phyloP scores from a whole-genome alignment of 2,797 vertebrate species.

The Spinus pinus region DNA sequence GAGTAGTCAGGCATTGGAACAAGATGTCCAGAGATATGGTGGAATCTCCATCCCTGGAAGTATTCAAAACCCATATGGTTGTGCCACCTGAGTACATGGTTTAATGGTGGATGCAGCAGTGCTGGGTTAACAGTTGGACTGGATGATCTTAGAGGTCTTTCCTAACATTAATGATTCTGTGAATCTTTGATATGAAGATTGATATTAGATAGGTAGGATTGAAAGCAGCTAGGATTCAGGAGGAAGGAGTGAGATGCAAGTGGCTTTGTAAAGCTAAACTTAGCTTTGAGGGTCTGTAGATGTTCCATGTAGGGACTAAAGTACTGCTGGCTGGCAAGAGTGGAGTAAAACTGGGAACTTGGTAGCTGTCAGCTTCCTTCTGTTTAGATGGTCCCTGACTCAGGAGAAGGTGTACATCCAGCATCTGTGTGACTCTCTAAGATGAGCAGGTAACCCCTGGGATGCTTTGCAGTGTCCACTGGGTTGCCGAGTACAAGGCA shows the following conservation, averaged over 20 bases:
- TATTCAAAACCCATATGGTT: neutral
- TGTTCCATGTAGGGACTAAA: neutral
- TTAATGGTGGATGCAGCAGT: neutral
- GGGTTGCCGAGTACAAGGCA: neutral
- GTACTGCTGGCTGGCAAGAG: neutral
- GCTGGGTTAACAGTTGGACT: neutral
- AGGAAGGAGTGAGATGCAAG: neutral
- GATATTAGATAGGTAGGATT: neutral
- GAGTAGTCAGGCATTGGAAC: neutral
- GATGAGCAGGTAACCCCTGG: neutral
- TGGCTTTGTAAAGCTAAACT: neutral
- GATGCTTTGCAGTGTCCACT: neutral
- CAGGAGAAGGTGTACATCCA: neutral
- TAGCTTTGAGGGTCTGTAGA: neutral
- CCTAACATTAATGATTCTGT: neutral
- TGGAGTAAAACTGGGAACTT: neutral
- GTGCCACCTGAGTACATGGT: neutral
- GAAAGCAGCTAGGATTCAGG: neutral
- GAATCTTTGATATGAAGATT: neutral
- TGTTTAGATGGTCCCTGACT: neutral
- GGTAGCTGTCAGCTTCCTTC: neutral
- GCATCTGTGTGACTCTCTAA: neutral
- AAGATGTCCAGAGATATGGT: neutral
- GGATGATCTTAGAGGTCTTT: neutral
- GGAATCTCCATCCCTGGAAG: neutral